phyloP scores from a whole-genome alignment of 1,140 invertebrate genomes.

The Teleogryllus occipitalis region DNA sequence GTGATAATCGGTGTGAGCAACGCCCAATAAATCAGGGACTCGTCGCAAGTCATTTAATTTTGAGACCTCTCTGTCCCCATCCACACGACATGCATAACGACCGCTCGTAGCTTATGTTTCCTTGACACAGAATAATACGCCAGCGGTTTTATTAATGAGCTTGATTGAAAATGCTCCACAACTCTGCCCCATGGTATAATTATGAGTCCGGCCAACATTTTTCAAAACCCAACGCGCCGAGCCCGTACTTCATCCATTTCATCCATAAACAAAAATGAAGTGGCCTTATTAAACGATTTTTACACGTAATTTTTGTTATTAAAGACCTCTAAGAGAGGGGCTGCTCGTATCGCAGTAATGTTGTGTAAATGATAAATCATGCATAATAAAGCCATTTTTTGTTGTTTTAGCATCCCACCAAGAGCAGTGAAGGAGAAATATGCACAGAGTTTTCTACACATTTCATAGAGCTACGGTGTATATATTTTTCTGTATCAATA shows the following conservation, averaged over 20 bases:
- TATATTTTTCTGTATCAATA: too few species aligned
- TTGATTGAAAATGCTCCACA: slow-evolving; percentile 4
- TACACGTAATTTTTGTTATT: background rate
- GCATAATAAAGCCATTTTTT: background rate
- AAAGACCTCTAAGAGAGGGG: background rate
- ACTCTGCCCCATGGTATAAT: background rate
- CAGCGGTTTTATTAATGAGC: background rate
- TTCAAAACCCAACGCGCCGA: background rate
- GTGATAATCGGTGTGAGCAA: background rate
- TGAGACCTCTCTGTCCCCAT: background rate
- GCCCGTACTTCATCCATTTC: background rate
- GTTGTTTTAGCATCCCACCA: too few species aligned
- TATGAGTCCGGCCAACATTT: background rate
- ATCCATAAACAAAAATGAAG: slow-evolving; percentile 5
- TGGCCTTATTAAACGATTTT: background rate
- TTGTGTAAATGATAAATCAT: slow-evolving; percentile 6
- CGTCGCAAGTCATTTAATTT: background rate
- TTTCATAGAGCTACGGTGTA: too few species aligned
- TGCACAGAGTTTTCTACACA: too few species aligned
- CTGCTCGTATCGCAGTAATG: background rate
- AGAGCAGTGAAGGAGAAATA: too few species aligned
- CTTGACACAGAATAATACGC: background rate
- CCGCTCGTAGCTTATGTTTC: background rate
- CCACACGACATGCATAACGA: background rate
- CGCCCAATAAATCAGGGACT: background rate